A percentile compares a stretch with the other conserved stretches of the same genome.
phyloP scores from a whole-genome alignment of 2,888 invertebrate species.

The Dasypolia templi region DNA sequence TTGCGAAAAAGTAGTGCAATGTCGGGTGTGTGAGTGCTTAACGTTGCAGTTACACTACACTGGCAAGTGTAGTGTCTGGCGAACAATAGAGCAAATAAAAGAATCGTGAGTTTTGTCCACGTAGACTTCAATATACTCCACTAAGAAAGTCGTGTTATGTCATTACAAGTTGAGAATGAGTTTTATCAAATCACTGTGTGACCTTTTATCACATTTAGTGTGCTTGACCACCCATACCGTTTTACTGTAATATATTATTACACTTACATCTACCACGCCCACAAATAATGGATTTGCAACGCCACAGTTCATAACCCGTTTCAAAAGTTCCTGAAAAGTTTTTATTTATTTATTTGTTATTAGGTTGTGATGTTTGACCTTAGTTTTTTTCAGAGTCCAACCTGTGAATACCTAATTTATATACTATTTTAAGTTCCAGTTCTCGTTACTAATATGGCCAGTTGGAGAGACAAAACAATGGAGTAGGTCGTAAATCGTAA shows the following conservation, averaged over 20 bases:
- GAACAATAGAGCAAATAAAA: slow-evolving; percentile 12
- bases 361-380: not conserved
- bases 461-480: not conserved
- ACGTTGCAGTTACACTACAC: slow-evolving; percentile 14
- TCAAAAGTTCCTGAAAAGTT: slow-evolving; percentile 7
- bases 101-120: slow-evolving; percentile 3
- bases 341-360: no score
- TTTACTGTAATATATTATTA: no score
- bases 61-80: slow-evolving; percentile 6
- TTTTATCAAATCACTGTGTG: not conserved
- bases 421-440: no score
- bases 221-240: no score
- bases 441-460: not conserved
- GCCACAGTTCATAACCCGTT: not conserved
- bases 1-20: slow-evolving; percentile 49
- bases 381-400: not conserved
- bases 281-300: slow-evolving; percentile 1
- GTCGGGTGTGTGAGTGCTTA: slow-evolving; percentile 3
- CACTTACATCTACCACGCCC: no score
- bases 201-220: not conserved
- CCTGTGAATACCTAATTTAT: not conserved
- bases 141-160: not conserved
- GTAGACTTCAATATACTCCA: not conserved
- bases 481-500: no score
- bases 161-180: not conserved